Conservation (phyloP, 2,113 vertebrate species). For the Sorex fumeus region DNA sequence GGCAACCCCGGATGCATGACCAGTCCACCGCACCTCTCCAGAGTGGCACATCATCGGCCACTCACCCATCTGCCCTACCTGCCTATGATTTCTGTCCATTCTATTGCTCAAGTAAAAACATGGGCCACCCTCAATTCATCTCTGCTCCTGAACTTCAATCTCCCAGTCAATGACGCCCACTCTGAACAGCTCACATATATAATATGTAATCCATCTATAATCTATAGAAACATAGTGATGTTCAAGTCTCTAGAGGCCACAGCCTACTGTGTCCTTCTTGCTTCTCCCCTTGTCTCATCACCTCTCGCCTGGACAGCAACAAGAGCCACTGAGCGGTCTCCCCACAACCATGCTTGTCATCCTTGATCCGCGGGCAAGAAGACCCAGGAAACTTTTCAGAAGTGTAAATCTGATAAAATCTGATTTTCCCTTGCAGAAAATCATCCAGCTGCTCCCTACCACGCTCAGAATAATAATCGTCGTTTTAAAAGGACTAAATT, state of each 20-base stretch:
- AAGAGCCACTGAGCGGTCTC: not conserved
- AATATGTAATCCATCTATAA: no score
- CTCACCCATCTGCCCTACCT: not conserved
- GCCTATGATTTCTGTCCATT: not conserved
- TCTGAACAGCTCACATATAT: not conserved
- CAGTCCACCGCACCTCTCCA: not conserved
- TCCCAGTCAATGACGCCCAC: not conserved
- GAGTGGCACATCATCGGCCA: not conserved
- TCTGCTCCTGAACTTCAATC: no score
- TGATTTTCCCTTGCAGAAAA: constrained; percentile 6
- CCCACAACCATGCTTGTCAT: not conserved
- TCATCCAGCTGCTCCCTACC: not conserved
- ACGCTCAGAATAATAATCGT: not conserved
- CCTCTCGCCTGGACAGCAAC: not conserved
- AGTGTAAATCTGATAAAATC: not conserved
- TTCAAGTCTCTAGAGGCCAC: no score
- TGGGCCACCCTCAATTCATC: not conserved
- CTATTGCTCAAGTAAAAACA: constrained; percentile 17
- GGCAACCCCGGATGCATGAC: not conserved
- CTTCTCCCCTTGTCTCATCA: not conserved
- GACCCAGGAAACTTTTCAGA: constrained; percentile 26
- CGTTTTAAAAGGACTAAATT: not conserved
- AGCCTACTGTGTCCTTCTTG: not conserved
- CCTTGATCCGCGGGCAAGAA: not conserved
- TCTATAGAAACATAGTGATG: no score